phyloP scores from a whole-genome alignment of 1,140 invertebrate genomes.

The Calliphora vicina region DNA sequence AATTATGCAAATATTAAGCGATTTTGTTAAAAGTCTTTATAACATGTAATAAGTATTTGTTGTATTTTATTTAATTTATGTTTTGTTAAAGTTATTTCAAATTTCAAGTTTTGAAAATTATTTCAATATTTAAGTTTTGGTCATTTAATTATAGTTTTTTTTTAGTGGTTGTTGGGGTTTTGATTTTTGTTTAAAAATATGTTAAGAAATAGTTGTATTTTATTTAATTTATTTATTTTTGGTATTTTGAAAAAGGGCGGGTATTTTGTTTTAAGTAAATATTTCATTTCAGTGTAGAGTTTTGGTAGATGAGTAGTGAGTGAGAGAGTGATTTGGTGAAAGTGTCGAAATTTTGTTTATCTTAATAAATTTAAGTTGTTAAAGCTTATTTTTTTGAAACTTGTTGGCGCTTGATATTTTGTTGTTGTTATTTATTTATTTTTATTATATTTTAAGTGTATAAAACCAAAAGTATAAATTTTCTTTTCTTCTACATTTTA shows the following conservation, averaged over 20 bases:
- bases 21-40: too few relatives aligned
- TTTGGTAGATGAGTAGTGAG: too few relatives aligned
- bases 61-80: background rate
- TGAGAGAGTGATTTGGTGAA: background rate
- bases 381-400: slow-evolving; percentile 7
- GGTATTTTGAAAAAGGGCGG: slow-evolving; percentile 24
- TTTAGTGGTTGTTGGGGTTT: slow-evolving; percentile 9
- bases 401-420: background rate
- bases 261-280: background rate
- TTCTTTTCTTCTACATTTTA: background rate
- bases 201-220: too few relatives aligned
- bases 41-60: too few relatives aligned
- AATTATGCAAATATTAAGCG: slow-evolving; percentile 1
- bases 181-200: slow-evolving; percentile 20
- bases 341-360: background rate
- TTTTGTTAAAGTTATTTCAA: too few relatives aligned
- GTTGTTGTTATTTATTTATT: background rate
- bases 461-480: too few relatives aligned
- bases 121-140: slow-evolving; percentile 24
- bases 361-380: too few relatives aligned
- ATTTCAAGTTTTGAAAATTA: background rate
- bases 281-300: too few relatives aligned
- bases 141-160: slow-evolving; percentile 21
- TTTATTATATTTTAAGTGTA: too few relatives aligned
- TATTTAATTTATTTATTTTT: background rate